phyloP scores from a whole-genome alignment of 2,888 invertebrate genomes.

The Leptinotarsa haldemani region DNA sequence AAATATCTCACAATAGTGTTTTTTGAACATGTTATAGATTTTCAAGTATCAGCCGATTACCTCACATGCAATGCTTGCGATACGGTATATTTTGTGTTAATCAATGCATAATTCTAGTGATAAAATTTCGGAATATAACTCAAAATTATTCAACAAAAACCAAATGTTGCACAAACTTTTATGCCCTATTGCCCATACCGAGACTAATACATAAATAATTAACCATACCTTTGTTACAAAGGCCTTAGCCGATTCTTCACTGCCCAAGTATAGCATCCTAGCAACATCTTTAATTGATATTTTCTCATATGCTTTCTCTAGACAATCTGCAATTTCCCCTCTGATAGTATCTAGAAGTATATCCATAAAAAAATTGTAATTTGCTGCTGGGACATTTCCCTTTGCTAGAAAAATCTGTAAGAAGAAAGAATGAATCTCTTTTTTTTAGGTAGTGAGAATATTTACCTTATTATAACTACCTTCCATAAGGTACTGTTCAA shows the following conservation, averaged over 20 bases:
- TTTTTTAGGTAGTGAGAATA: not conserved
- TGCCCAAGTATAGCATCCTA: conserved; percentile 86
- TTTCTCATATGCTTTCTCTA: conserved; percentile 95
- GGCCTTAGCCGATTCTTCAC: conserved; percentile 80
- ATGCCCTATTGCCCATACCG: no score
- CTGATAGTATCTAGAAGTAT: conserved; percentile 94
- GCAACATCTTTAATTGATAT: conserved; percentile 89
- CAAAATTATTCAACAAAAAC: no score
- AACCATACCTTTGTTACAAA: conserved; percentile 80
- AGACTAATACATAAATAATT: no score
- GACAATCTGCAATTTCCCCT: conserved; percentile 95
- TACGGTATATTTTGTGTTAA: no score
- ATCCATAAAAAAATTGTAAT: conserved; percentile 97
- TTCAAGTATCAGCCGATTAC: no score
- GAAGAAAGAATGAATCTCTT: not conserved
- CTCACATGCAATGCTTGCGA: no score
- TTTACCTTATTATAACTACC: conserved; percentile 96
- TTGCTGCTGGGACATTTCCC: conserved; percentile 95
- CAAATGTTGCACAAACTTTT: no score
- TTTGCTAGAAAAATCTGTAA: conserved; percentile 85
- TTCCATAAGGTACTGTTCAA: conserved; percentile 99
- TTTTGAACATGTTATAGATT: no score
- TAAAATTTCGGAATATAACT: no score
- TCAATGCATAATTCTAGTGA: no score
- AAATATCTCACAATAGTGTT: no score